phyloP scores from a whole-genome alignment of 2,888 invertebrate genomes.

The Aphodius granarius region DNA sequence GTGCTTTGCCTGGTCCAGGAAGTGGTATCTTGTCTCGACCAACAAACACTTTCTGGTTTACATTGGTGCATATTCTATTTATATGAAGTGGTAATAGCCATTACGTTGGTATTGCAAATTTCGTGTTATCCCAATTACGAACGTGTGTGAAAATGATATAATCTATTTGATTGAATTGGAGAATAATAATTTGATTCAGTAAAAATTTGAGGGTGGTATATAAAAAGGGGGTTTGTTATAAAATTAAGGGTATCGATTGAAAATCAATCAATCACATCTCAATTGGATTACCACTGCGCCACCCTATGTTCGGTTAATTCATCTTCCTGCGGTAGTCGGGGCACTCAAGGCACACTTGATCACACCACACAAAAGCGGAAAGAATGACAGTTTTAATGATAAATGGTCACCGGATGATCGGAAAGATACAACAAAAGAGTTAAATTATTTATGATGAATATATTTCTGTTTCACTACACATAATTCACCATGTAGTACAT shows the following conservation, averaged over 20 bases:
- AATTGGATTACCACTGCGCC: conserved; percentile 31
- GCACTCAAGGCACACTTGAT: not conserved
- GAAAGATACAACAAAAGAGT: conserved; percentile 45
- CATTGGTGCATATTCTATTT: too few species aligned
- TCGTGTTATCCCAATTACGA: not conserved
- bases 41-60: too few species aligned
- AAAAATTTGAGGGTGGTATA: conserved; percentile 2
- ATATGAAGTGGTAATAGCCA: not conserved
- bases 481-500: conserved; percentile 10
- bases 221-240: not conserved
- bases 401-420: conserved; percentile 47
- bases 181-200: conserved; percentile 9
- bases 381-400: conserved; percentile 44
- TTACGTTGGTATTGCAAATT: not conserved
- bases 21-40: too few species aligned
- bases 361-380: conserved; percentile 44
- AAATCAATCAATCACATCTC: conserved; percentile 47
- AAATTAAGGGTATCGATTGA: conserved; percentile 34
- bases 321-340: conserved; percentile 22
- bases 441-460: conserved; percentile 28
- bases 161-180: conserved; percentile 7
- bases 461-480: conserved; percentile 17
- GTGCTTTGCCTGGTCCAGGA: too few species aligned
- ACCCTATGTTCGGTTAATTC: not conserved
- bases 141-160: not conserved